Evolutionary conservation across 1,140 invertebrate genomes (phyloP).

Genomic region (Zaprionus davidi): DNA sequence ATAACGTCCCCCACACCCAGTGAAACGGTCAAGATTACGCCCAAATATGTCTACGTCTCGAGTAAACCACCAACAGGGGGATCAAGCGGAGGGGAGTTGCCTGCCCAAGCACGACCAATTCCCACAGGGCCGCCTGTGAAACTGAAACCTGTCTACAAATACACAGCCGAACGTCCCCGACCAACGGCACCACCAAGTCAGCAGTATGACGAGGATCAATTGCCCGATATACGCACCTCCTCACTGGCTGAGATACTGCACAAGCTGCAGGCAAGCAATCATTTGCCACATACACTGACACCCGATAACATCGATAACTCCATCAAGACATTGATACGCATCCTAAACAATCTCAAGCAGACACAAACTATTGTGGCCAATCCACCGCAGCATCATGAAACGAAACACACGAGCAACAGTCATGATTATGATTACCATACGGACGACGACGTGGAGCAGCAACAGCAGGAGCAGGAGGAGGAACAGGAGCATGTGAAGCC

Average conservation of each 20-base stretch:
- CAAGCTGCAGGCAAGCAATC: slow-evolving; percentile 89
- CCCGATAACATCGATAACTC: slow-evolving; percentile 91
- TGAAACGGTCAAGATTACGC: slow-evolving; percentile 72
- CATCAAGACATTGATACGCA: slow-evolving; percentile 90
- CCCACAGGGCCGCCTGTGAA: slow-evolving; percentile 61
- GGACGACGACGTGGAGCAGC: slow-evolving; percentile 41
- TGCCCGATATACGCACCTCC: slow-evolving; percentile 79
- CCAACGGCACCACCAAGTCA: slow-evolving; percentile 16
- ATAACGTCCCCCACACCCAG: slow-evolving; percentile 53
- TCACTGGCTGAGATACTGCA: slow-evolving; percentile 86
- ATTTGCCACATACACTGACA: slow-evolving; percentile 89
- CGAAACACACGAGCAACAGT: slow-evolving; percentile 22
- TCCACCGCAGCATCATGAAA: slow-evolving; percentile 81
- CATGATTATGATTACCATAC: slow-evolving; percentile 72
- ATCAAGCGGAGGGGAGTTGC: slow-evolving; percentile 31
- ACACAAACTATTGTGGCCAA: slow-evolving; percentile 83
- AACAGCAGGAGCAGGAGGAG: slow-evolving; percentile 46
- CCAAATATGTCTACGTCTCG: slow-evolving; percentile 67
- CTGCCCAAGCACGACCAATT: slow-evolving; percentile 5
- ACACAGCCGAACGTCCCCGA: slow-evolving; percentile 44
- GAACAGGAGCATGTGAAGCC: slow-evolving; percentile 33
- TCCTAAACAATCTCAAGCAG: slow-evolving; percentile 88
- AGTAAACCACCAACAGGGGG: not conserved
- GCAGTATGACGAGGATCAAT: slow-evolving; percentile 57
- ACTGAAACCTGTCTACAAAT: slow-evolving; percentile 67